These are phyloP conservation scores for Characodon lateralis DNA, from an alignment of 2,797 vertebrate genomes.

Conservation along the genomic window DNA sequence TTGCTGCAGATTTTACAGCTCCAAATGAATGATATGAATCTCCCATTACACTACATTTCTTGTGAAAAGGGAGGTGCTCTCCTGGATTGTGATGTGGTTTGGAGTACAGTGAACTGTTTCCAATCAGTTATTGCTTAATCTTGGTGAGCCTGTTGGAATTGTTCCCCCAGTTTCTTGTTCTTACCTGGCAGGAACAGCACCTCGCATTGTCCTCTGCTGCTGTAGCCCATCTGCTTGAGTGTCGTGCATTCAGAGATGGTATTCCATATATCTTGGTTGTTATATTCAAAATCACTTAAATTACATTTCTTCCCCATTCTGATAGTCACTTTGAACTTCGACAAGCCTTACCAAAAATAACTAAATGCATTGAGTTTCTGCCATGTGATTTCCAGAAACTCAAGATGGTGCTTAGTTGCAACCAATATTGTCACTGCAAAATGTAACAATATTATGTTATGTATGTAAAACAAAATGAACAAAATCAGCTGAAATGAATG, in stretches of 20 bases:
- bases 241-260: neutral
- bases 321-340: neutral
- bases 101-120: neutral
- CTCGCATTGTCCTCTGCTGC: neutral
- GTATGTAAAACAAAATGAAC: conserved; percentile 2
- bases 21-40: neutral
- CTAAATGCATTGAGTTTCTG: neutral
- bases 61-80: neutral
- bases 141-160: neutral
- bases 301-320: neutral
- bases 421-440: neutral
- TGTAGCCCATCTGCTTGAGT: neutral
- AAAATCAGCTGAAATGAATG: neutral
- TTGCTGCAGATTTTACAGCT: neutral
- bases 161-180: neutral
- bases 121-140: neutral
- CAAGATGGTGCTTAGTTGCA: neutral
- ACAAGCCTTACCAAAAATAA: neutral
- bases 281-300: neutral
- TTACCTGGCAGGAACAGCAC: neutral
- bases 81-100: neutral
- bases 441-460: no score
- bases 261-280: neutral
- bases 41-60: neutral
- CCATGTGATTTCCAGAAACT: neutral